Evolutionary conservation across 2,888 invertebrate genomes (phyloP).

Genomic region (Zeuzera pyrina): DNA sequence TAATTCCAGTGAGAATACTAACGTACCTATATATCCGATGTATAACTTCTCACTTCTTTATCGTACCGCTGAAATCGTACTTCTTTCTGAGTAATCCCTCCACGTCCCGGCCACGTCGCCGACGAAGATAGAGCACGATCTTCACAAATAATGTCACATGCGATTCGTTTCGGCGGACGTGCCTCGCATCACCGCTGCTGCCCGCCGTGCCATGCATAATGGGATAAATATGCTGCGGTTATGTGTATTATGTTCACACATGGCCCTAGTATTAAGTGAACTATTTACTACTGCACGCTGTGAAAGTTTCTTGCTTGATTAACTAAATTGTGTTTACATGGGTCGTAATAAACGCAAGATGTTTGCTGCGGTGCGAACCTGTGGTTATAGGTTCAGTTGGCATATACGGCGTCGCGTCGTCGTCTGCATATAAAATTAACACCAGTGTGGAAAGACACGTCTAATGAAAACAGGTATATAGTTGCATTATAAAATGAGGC

Average conservation of each 20-base stretch:
- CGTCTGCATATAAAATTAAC: conserved; percentile 26
- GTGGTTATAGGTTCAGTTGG: conserved; percentile 2
- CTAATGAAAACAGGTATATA: conserved; percentile 14
- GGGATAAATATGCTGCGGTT: conserved; percentile 71
- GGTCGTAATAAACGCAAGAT: conserved; percentile 36
- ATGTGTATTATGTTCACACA: conserved; percentile 66
- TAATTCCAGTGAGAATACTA: conserved; percentile 62
- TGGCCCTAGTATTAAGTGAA: conserved; percentile 68
- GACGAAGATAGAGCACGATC: conserved; percentile 74
- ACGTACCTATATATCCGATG: conserved; percentile 44
- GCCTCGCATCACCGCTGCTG: conserved; percentile 66
- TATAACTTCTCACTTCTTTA: conserved; percentile 66
- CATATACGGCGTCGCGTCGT: conserved; percentile 8
- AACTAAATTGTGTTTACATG: conserved; percentile 54
- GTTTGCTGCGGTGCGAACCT: conserved; percentile 20
- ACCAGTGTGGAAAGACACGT: conserved; percentile 18
- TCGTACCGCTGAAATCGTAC: conserved; percentile 70
- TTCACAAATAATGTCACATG: conserved; percentile 74
- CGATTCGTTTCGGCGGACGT: conserved; percentile 72
- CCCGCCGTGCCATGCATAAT: conserved; percentile 66
- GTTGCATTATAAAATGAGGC: conserved; percentile 9
- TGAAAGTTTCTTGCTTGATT: conserved; percentile 58
- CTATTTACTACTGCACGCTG: conserved; percentile 57
- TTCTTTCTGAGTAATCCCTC: conserved; percentile 72
- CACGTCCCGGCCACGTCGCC: conserved; percentile 67